phyloP scores from a whole-genome alignment of 2,113 vertebrate species.

The Heloderma charlesbogerti region DNA sequence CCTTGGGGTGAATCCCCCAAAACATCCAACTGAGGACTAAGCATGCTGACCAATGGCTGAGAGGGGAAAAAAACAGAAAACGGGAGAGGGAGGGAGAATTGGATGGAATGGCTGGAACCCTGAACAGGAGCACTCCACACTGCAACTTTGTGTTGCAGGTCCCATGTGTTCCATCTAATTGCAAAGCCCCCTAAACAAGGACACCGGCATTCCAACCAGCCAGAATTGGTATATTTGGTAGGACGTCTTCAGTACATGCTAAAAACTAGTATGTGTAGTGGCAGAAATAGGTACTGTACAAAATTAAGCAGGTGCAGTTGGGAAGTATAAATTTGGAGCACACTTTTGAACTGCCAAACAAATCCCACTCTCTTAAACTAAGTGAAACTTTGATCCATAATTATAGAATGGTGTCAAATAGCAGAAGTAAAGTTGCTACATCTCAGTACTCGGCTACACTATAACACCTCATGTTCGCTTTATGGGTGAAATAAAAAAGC shows the following conservation, averaged over 20 bases:
- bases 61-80: too few species aligned
- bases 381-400: background rate
- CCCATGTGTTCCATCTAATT: background rate
- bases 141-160: too few species aligned
- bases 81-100: too few species aligned
- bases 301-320: background rate
- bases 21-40: too few species aligned
- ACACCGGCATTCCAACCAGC: background rate
- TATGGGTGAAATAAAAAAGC: background rate
- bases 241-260: background rate
- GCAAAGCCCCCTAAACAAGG: background rate
- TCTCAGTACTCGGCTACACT: background rate
- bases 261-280: background rate
- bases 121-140: too few species aligned
- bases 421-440: background rate
- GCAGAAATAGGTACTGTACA: background rate
- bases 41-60: too few species aligned
- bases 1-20: background rate
- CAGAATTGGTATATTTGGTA: background rate
- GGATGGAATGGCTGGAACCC: too few species aligned
- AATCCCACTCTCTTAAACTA: background rate
- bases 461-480: conserved; percentile 1
- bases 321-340: background rate
- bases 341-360: background rate
- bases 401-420: accelerated